Conservation (phyloP, 2,113 vertebrate genomes). For the Daubentonia madagascariensis region DNA sequence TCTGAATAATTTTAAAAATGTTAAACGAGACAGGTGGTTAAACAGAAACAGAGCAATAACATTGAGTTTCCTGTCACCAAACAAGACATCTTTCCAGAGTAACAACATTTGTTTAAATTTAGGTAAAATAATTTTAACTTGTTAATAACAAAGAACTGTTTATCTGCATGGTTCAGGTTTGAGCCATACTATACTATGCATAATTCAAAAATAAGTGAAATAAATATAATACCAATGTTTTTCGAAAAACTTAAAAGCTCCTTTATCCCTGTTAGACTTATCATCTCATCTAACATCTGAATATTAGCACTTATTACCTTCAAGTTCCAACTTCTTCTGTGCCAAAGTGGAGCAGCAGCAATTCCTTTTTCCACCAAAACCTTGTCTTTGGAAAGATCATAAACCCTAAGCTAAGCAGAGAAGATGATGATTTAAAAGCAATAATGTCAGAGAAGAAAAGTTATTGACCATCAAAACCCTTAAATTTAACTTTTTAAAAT, state of each 20-base stretch:
- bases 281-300: neutral
- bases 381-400: neutral
- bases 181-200: neutral
- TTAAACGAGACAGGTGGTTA: neutral
- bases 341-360: neutral
- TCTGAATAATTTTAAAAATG: neutral
- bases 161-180: neutral
- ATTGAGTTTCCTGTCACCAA: neutral
- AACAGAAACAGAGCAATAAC: neutral
- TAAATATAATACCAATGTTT: neutral
- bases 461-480: neutral
- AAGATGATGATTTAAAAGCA: neutral
- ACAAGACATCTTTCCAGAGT: neutral
- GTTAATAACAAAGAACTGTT: neutral
- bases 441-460: neutral
- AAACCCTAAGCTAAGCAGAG: neutral
- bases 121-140: neutral
- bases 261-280: neutral
- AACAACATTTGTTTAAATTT: neutral
- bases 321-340: neutral
- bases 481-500: neutral
- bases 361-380: neutral
- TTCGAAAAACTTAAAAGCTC: neutral
- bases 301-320: neutral
- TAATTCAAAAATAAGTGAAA: neutral